These are phyloP conservation scores for Thymelicus lineola DNA, from an alignment of 2,888 invertebrate species.

Conservation along the genomic window DNA sequence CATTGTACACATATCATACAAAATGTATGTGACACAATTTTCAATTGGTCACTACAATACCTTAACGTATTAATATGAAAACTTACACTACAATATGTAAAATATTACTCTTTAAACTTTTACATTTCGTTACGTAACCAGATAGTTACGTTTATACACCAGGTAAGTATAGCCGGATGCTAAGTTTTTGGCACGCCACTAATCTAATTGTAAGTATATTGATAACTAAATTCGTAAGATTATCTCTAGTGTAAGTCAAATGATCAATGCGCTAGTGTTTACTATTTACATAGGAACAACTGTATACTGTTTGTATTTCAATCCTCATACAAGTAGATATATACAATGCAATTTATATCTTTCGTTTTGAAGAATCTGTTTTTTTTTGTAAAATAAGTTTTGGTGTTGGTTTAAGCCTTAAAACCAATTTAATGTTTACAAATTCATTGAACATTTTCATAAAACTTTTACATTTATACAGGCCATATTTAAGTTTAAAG, in stretches of 20 bases:
- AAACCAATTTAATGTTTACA: too few species aligned
- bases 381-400: not conserved
- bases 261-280: slow-evolving; percentile 48
- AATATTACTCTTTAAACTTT: slow-evolving; percentile 28
- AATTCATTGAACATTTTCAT: too few species aligned
- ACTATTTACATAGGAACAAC: slow-evolving; percentile 76
- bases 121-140: slow-evolving; percentile 35
- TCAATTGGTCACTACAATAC: slow-evolving; percentile 41
- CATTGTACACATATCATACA: slow-evolving; percentile 30
- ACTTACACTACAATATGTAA: slow-evolving; percentile 24
- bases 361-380: not conserved
- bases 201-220: slow-evolving; percentile 44
- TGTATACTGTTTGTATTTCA: slow-evolving; percentile 39
- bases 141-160: slow-evolving; percentile 15
- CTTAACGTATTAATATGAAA: not conserved
- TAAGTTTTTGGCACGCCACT: slow-evolving; percentile 75
- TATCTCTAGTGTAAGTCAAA: slow-evolving; percentile 45
- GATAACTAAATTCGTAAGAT: slow-evolving; percentile 61
- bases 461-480: too few species aligned
- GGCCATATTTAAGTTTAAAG: too few species aligned
- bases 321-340: not conserved
- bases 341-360: slow-evolving; percentile 2
- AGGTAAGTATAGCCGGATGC: slow-evolving; percentile 57
- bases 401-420: not conserved
- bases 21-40: slow-evolving; percentile 42